Conservation (phyloP, 2,888 invertebrate genomes). For the Stenodema calcarata region DNA sequence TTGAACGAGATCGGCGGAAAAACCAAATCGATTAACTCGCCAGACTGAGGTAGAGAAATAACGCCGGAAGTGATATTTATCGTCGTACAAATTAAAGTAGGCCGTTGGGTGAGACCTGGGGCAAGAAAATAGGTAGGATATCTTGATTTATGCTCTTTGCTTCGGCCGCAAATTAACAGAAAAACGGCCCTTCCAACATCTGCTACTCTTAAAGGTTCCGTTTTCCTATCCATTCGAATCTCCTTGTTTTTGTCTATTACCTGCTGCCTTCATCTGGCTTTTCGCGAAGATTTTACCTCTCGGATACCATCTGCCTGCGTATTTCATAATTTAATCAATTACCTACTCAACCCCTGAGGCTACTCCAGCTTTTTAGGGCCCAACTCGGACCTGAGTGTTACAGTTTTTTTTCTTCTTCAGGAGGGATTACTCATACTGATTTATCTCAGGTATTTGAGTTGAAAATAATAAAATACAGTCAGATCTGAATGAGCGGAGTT, state of each 20-base stretch:
- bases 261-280: neutral
- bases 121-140: conserved; percentile 31
- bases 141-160: conserved; percentile 38
- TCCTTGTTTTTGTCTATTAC: neutral
- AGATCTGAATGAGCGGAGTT: too few species aligned
- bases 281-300: neutral
- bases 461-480: too few species aligned
- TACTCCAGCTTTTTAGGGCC: neutral
- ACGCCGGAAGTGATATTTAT: conserved; percentile 38
- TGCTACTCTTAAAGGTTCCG: neutral
- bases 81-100: conserved; percentile 40
- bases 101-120: neutral
- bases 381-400: neutral
- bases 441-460: too few species aligned
- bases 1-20: neutral
- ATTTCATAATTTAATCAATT: conserved; percentile 24
- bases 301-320: neutral
- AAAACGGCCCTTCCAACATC: conserved; percentile 19
- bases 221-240: neutral
- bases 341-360: neutral
- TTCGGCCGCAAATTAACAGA: conserved; percentile 28
- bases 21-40: neutral
- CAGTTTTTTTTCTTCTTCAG: too few species aligned
- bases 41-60: neutral
- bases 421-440: too few species aligned